A percentile compares a stretch with the other conserved stretches of the same genome.
These are phyloP conservation scores for Ceyx margarethae DNA, from an alignment of 2,113 vertebrate genomes.

Conservation along the genomic window DNA sequence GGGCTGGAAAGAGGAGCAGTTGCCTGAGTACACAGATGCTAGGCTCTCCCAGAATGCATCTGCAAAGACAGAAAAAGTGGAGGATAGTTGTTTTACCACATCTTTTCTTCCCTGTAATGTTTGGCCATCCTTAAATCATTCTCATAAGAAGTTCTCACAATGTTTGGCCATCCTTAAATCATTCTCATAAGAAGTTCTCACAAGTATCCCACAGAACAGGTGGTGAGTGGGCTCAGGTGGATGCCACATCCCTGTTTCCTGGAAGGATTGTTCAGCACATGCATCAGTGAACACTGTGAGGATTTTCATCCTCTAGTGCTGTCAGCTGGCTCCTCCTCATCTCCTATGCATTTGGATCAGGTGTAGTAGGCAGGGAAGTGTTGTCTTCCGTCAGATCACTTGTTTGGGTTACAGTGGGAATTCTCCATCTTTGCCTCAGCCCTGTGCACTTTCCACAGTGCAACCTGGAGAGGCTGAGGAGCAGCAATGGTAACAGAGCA, in stretches of 20 bases:
- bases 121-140: neutral
- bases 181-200: accelerated
- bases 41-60: neutral
- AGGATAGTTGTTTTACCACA: neutral
- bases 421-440: neutral
- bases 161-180: neutral
- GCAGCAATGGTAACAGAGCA: neutral
- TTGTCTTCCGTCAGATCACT: neutral
- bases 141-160: accelerated
- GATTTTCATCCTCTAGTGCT: neutral
- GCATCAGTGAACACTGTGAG: accelerated
- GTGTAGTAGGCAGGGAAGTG: neutral
- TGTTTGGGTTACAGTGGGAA: neutral
- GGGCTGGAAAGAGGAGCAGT: neutral
- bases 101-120: neutral
- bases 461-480: neutral
- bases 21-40: neutral
- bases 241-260: neutral
- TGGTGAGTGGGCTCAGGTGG: neutral
- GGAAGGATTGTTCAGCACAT: neutral
- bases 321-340: neutral
- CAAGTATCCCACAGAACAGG: neutral
- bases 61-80: neutral
- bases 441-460: neutral
- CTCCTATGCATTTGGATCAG: neutral